phyloP scores from a whole-genome alignment of 2,113 vertebrate genomes.

The Epinephelus cyanopodus region DNA sequence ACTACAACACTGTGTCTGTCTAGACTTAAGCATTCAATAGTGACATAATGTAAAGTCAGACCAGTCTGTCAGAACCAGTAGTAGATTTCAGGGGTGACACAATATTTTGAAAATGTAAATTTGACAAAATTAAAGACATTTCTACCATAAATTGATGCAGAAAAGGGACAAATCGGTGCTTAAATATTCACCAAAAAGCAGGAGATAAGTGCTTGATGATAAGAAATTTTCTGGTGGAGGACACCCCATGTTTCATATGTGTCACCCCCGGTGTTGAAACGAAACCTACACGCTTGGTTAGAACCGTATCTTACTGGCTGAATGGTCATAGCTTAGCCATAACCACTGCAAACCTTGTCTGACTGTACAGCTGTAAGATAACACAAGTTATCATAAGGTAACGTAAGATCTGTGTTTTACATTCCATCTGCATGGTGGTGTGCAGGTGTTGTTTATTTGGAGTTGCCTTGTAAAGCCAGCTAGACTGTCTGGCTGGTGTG shows the following conservation, averaged over 20 bases:
- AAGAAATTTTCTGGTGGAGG: too few species aligned
- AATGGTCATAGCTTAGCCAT: not conserved
- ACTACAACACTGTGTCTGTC: too few species aligned
- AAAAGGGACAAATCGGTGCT: too few species aligned
- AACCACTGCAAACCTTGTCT: not conserved
- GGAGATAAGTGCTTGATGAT: too few species aligned
- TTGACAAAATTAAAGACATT: too few species aligned
- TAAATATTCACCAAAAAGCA: too few species aligned
- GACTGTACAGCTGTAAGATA: conserved; percentile 20
- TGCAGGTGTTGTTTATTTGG: conserved; percentile 30
- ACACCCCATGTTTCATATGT: too few species aligned
- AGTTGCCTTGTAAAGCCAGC: conserved; percentile 58
- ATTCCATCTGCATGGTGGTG: conserved; percentile 2
- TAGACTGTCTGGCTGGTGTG: conserved; percentile 13
- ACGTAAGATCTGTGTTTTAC: not conserved
- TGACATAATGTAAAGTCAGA: not conserved
- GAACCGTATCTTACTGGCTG: not conserved
- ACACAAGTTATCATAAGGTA: not conserved
- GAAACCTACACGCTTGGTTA: too few species aligned
- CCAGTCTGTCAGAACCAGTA: not conserved
- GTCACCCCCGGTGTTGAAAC: too few species aligned
- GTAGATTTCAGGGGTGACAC: too few species aligned
- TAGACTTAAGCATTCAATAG: not conserved
- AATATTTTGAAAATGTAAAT: too few species aligned
- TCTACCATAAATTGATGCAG: too few species aligned